Evolutionary conservation across 2,113 vertebrate genomes (phyloP), one percentile per base, ranked within the genome.

Genomic region (Nannospalax galili): DNA sequence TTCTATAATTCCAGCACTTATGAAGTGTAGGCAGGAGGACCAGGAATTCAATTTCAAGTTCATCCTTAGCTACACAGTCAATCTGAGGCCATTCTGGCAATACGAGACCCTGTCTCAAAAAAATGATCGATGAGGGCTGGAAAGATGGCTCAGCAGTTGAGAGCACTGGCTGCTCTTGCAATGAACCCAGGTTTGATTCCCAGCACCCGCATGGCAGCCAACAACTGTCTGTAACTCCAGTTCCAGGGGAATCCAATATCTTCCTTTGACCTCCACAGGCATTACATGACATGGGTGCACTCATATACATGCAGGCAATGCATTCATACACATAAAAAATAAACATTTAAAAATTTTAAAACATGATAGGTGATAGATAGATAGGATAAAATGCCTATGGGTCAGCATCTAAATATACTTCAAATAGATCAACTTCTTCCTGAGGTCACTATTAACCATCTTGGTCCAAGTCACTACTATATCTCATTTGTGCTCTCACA

Each of bases 341-440:
- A 58, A 58, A 58, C 9, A 11, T 58, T 58, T 58, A 58, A 58
- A 58, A 58, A 58, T 17, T 58, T 58, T 58, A 11, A 58, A 58
- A 58, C 9, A 58, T 17, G 17, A 40, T 75, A 58, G 32, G 58
- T 19, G 48, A 30, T 45, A 74, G 6, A 45, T 6, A 40, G 17
- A 40, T 75, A 58, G 32, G 58, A 19, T 58, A 79, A 56, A 77
- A 74, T 74, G 42, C 26, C 40, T 58, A 80, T 37, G 24, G n/a
- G 40, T 81, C 56, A 88, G 28, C n/a, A 84, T 67, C 35, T 89
- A 89, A 93, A 84, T 65, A 40, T 60, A 84, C 32, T 58, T 84
- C 45, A 81, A 92, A 80, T 48, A 77, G 72, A 48, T 16, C 45
- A 75, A 77, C 30, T 82, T 88, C 77, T 90, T 94, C 81, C 60